Evolutionary conservation across 2,113 vertebrate species (phyloP), one percentile per base, ranked within the genome.

Genomic region (Alexandromys fortis): DNA sequence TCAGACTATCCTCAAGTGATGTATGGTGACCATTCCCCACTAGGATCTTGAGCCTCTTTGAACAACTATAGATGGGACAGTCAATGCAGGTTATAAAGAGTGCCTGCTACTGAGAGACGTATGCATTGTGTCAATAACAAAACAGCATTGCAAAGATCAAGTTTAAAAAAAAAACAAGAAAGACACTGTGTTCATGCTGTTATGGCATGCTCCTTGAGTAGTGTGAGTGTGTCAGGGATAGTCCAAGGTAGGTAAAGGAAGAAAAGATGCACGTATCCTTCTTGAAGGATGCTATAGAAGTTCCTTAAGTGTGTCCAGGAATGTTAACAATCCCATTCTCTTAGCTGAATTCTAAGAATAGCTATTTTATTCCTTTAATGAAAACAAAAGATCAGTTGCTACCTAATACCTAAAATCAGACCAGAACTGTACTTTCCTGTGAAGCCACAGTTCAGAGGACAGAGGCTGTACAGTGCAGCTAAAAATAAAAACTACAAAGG

Each of bases 121-220:
- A 79, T 42, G 24, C 82, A 9, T 68, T 22, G 68, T 70, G n/a
- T 5, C 28, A 89, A 87, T 47, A 90, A 6, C 8, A 75, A 91
- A 17, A 91, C 93, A 96, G 58, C 21, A 49, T 68, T 8, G 33
- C 52, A 72, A 95, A 87, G 55, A 94, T 17, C 11, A 92, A 91
- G 22, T 38, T 42, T 8, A 86, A 86, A 12, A 49, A 49, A 75
- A 55, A 55, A 76, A 5, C n/a, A 87, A 28, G 63, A 52, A 94
- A 92, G 22, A 49, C 5, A 92, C 7, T 83, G 22, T 55, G 1
- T 61, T 90, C 82, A 26, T 70, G 22, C 65, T 78, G 75, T 42
- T 58, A 83, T 1, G 35, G 21, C 4, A 4, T 38, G 76, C 61
- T 90, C 78, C 35, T 58, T 35, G 52, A 78, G 2, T 28, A 17